These are phyloP conservation scores for Gastracanthus pulcherrimus DNA, from an alignment of 2,888 invertebrate genomes.

Conservation along the genomic window DNA sequence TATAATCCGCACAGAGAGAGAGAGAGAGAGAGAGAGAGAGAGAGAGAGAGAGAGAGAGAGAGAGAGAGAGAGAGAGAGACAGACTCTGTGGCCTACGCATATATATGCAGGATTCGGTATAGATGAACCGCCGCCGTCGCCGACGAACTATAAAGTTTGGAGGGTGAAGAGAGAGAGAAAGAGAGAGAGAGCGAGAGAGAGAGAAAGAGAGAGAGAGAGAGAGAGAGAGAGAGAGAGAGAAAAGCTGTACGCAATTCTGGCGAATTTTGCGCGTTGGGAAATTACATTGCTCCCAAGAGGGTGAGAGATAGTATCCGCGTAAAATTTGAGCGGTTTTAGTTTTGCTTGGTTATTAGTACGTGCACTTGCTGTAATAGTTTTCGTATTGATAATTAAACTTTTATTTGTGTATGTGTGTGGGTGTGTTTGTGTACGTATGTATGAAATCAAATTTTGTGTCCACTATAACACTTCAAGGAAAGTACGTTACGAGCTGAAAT, in stretches of 20 bases:
- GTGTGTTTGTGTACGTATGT: background rate
- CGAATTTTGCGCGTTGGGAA: slow-evolving; percentile 14
- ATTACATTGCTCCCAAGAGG: slow-evolving; percentile 12
- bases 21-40: slow-evolving; percentile 40
- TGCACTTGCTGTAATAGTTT: background rate
- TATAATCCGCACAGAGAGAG: background rate
- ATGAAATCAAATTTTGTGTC: too few relatives aligned
- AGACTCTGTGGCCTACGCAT: background rate
- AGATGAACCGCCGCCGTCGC: too few relatives aligned
- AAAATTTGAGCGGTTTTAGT: background rate
- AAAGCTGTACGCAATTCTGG: slow-evolving; percentile 12
- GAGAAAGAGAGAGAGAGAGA: background rate
- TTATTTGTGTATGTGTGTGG: background rate
- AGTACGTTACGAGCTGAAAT: too few relatives aligned
- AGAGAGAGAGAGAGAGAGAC: too few relatives aligned
- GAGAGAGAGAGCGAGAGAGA: slow-evolving; percentile 2
- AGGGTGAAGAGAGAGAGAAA: too few relatives aligned
- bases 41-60: slow-evolving; percentile 32
- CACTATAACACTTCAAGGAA: too few relatives aligned
- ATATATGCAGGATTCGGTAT: too few relatives aligned
- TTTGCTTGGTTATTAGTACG: background rate
- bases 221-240: slow-evolving; percentile 8
- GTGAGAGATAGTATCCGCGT: background rate
- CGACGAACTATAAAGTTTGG: slow-evolving; percentile 18
- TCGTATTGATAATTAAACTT: background rate